Evolutionary conservation across 1,140 invertebrate species (phyloP), one percentile per base, ranked within the genome.

Genomic region (Pteromalus puparum): DNA sequence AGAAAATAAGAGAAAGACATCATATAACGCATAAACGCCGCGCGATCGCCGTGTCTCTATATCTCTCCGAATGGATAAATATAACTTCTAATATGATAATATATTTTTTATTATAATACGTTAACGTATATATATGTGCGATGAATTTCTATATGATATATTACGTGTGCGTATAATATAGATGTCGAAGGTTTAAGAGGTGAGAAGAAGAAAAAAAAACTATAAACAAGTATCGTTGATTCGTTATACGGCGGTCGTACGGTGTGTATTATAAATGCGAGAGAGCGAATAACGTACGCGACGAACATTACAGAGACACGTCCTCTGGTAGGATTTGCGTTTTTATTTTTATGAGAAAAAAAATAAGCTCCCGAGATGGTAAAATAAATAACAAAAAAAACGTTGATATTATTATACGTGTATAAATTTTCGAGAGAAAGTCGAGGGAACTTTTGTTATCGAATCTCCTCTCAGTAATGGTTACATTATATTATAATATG

Each of bases 301-400:
- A 42, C 4, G 24, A 73, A 34, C 0, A 18, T 48, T 10, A 72
- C 30, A 83, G 24, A 81, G 38, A 67, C 42, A 87, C 90, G 88
- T 92, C 90, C 91, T 90, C 90, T 90, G 89, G 89, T 88, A 90
- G 90, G 90, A 91, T 91, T 86, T 88, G 82, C 82, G 81, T 89
- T 89, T 86, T 85, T 81, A 85, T 81, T 85, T 84, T 81, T 81
- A 81, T 84, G 83, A n/a, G 74, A 38, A 46, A 80, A 70, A 70
- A 70, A 65, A 72, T 12, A 46, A 70, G n/a, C 24, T 83, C 67
- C 61, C 81, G 26, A 77, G 46, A 28, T 74, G 53, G 21, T 10
- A 74, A 82, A 4, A 42, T 74, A 53, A 53, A 53, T 76, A 34
- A 83, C 24, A 42, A 83, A 72, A 78, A 12, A 5, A 13, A 73